Evolutionary conservation across 1,140 invertebrate genomes (phyloP).

Genomic region (Drosophila arizonae): DNA sequence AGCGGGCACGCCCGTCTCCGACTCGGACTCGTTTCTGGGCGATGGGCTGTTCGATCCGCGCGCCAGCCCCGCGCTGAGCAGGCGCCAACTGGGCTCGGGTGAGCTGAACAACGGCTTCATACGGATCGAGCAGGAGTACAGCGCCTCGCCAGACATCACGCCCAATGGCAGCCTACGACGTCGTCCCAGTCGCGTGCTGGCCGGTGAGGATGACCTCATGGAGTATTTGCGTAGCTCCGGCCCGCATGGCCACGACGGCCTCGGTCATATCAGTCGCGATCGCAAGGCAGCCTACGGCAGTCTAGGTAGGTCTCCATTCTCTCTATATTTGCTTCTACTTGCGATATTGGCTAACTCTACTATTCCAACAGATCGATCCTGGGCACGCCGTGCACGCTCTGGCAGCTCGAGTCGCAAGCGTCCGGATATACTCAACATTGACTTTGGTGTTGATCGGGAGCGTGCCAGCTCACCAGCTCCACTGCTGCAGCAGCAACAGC

Average conservation of each 20-base stretch:
- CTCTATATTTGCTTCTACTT: not conserved
- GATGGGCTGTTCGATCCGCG: conserved; percentile 90
- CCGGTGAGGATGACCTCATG: conserved; percentile 94
- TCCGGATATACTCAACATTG: conserved; percentile 88
- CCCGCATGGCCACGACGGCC: conserved; percentile 83
- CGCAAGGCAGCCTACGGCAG: conserved; percentile 91
- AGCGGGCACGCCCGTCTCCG: conserved; percentile 88
- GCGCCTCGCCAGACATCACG: conserved; percentile 92
- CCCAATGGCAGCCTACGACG: conserved; percentile 93
- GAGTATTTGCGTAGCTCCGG: conserved; percentile 91
- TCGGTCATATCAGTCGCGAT: conserved; percentile 87
- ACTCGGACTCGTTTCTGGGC: conserved; percentile 88
- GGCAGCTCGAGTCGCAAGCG: conserved; percentile 87
- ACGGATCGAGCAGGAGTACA: conserved; percentile 84
- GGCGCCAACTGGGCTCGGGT: conserved; percentile 87
- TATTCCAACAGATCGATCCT: conserved; percentile 89
- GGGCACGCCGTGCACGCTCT: conserved; percentile 89
- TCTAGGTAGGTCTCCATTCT: conserved; percentile 84
- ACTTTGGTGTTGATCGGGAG: conserved; percentile 88
- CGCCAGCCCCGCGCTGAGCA: conserved; percentile 86
- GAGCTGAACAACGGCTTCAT: conserved; percentile 82
- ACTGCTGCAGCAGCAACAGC: conserved; percentile 62
- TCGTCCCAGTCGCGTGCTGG: conserved; percentile 90
- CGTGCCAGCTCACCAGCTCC: conserved; percentile 89
- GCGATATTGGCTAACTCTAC: not conserved